Percentiles rank a stretch among this genome's conserved stretches.
Evolutionary conservation across 1,140 invertebrate species (phyloP).

Genomic region (Bilobella aurantiaca): DNA sequence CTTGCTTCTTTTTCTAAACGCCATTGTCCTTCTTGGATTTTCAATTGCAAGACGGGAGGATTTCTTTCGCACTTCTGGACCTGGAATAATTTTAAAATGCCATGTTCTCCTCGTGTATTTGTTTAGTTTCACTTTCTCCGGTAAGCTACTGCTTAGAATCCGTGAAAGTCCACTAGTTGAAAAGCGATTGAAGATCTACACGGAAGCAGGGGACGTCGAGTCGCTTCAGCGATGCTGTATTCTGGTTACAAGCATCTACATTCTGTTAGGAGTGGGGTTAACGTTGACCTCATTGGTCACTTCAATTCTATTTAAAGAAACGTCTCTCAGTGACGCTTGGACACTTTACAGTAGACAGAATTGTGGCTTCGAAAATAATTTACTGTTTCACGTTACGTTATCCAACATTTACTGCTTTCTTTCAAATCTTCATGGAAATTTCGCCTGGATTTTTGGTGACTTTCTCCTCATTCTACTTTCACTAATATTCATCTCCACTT

Average conservation of each 20-base stretch:
- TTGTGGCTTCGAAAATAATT: slow-evolving; percentile 14
- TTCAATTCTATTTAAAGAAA: slow-evolving; percentile 7
- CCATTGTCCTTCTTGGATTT: slow-evolving; percentile 20
- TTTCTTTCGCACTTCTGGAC: slow-evolving; percentile 27
- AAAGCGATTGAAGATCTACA: slow-evolving; percentile 30
- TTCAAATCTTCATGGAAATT: slow-evolving; percentile 22
- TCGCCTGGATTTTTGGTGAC: slow-evolving; percentile 30
- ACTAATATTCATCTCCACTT: slow-evolving; percentile 20
- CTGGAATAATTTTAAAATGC: slow-evolving; percentile 23
- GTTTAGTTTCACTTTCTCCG: slow-evolving; percentile 23
- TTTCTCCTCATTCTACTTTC: slow-evolving; percentile 28
- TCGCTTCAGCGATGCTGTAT: slow-evolving; percentile 17
- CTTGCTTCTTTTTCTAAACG: slow-evolving; percentile 23
- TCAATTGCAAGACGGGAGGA: slow-evolving; percentile 20
- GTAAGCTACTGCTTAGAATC: slow-evolving; percentile 13
- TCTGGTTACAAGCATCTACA: slow-evolving; percentile 17
- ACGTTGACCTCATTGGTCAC: slow-evolving; percentile 19
- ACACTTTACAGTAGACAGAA: slow-evolving; percentile 16
- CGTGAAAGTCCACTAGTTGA: slow-evolving; percentile 23
- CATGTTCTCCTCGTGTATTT: slow-evolving; percentile 30
- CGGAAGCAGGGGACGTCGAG: background rate
- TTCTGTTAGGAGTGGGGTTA: slow-evolving; percentile 18
- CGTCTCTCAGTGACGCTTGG: slow-evolving; percentile 11
- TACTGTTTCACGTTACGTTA: slow-evolving; percentile 21
- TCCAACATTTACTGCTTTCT: slow-evolving; percentile 25